Evolutionary conservation across 1,140 invertebrate genomes (phyloP), one percentile per base, ranked within the genome.

Genomic region (Triops longicaudatus): DNA sequence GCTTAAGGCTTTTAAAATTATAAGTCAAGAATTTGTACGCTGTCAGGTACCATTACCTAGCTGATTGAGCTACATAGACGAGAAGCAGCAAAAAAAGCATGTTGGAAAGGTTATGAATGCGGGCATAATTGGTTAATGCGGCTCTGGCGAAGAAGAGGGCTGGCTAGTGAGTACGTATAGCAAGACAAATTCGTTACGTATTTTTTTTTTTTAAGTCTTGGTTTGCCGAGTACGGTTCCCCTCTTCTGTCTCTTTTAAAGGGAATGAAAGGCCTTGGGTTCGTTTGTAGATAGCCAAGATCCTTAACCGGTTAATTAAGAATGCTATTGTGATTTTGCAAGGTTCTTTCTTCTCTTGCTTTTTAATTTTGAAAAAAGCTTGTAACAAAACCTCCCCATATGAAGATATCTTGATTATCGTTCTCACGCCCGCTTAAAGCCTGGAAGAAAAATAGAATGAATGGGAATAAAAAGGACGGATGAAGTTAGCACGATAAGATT

Each of bases 271-370:
- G 22, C 50, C 50, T 63, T 63, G 50, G 50, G 22, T 37, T 37
- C 31, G 50, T 22, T 17, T 63, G 50, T 63, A 37, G 31, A 37
- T 63, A 63, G 50, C 50, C 50, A 63, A 37, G 50, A 63, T 63
- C 50, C 50, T 63, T 63, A 63, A 63, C 50, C 17, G 22, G 50
- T 63, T 63, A 63, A 63, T 63, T 63, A 63, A 63, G 50, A 63
- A 63, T 14, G 50, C 50, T 63, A 63, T 63, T 63, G 50, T 63
- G 50, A 63, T 63, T 63, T 63, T 9, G 50, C 50, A 9, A 22
- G 50, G 50, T 63, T 63, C n/a, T 22, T 22, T 63, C 22, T 63
- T 3, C 7, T 1, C n/a, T n/a, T 1, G 31, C 31, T 37, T 37
- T 37, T 37, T 37, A 37, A 37, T 37, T 37, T 37, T 37, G 2